Conservation (phyloP, 2,113 vertebrate genomes). For the Centropus bengalensis region DNA sequence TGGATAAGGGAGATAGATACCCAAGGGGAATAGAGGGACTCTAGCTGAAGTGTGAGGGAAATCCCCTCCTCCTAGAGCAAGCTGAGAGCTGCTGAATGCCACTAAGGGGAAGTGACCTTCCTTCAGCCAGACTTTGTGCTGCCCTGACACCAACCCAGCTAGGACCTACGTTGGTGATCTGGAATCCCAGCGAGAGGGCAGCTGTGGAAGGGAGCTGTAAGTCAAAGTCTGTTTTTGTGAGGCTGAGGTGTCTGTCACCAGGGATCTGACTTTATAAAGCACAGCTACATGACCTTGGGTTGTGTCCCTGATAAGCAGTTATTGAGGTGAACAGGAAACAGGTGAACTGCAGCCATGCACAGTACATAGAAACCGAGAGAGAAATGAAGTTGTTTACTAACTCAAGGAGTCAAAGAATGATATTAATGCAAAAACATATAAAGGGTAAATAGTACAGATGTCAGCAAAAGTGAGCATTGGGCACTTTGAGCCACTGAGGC, state of each 20-base stretch:
- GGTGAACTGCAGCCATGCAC: neutral
- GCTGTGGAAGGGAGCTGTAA: neutral
- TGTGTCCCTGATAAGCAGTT: neutral
- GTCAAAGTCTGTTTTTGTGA: neutral
- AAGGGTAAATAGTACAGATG: neutral
- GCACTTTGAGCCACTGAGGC: fast-evolving
- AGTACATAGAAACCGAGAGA: neutral
- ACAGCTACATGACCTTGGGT: neutral
- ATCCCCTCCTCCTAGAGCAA: neutral
- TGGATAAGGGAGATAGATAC: neutral
- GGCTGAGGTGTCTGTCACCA: neutral
- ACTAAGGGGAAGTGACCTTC: neutral
- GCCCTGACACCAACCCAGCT: fast-evolving
- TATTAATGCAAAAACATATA: neutral
- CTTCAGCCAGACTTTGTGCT: fast-evolving
- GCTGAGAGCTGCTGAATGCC: neutral
- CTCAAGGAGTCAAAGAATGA: neutral
- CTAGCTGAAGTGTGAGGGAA: neutral
- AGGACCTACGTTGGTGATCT: fast-evolving
- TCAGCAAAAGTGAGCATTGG: neutral
- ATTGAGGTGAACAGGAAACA: neutral
- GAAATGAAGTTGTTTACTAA: neutral
- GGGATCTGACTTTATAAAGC: neutral
- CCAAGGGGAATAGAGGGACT: neutral
- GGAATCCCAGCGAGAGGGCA: neutral